These are phyloP conservation scores for Platyscapa corneri DNA, from an alignment of 1,140 invertebrate genomes.

Conservation along the genomic window DNA sequence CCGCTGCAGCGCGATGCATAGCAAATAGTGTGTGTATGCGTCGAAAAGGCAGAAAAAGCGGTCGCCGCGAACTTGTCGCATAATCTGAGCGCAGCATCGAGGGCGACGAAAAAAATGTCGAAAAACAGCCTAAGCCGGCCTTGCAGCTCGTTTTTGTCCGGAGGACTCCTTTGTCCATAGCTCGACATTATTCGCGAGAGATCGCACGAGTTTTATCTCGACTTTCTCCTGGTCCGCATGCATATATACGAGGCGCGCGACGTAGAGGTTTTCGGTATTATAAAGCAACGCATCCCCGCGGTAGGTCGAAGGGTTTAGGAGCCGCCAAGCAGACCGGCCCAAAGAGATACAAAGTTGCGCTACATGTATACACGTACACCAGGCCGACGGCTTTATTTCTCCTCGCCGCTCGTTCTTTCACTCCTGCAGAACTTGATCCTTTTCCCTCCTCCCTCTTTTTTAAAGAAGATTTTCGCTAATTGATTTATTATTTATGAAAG, in stretches of 20 bases:
- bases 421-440: background rate
- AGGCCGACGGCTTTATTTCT: constrained; percentile 56
- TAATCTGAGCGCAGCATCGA: background rate
- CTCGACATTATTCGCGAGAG: background rate
- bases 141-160: background rate
- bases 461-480: background rate
- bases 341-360: constrained; percentile 49
- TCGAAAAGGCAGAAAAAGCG: background rate
- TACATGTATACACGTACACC: constrained; percentile 35
- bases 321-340: constrained; percentile 31
- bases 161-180: background rate
- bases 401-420: background rate
- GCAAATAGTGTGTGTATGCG: too few species aligned
- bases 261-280: constrained; percentile 6
- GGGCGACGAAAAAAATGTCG: background rate
- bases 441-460: too few species aligned
- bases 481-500: background rate
- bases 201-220: constrained; percentile 24
- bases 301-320: constrained; percentile 37
- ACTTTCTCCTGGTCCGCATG: background rate
- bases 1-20: background rate
- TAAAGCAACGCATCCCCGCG: constrained; percentile 23
- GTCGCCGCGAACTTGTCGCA: background rate
- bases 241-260: background rate
- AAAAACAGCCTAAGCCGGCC: background rate